Evolutionary conservation across 2,113 vertebrate genomes (phyloP).

Genomic region (Oostethus manadensis): DNA sequence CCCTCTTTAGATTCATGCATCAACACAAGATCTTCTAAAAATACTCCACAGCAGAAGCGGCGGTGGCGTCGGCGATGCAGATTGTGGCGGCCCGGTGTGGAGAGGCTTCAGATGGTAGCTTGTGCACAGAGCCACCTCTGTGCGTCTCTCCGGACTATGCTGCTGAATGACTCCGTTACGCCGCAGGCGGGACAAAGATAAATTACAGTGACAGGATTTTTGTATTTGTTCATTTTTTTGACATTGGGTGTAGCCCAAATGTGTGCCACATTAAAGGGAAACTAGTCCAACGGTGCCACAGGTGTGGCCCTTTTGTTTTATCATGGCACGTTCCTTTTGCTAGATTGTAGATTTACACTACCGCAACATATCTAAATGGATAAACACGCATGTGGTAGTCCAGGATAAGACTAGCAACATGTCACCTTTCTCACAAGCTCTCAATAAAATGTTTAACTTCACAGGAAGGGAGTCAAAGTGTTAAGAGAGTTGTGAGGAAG

Average conservation of each 20-base stretch:
- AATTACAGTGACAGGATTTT: slow-evolving; percentile 70
- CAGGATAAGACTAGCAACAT: neutral
- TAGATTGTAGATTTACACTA: slow-evolving; percentile 5
- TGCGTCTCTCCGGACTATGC: slow-evolving; percentile 66
- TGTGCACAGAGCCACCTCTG: slow-evolving; percentile 72
- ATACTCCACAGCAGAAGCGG: slow-evolving; percentile 41
- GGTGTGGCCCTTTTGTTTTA: slow-evolving; percentile 49
- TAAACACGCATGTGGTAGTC: slow-evolving; percentile 2
- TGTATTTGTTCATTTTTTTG: slow-evolving; percentile 35
- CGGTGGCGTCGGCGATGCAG: slow-evolving; percentile 30
- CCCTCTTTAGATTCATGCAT: slow-evolving; percentile 31
- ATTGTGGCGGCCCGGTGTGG: slow-evolving; percentile 53
- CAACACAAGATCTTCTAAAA: slow-evolving; percentile 63
- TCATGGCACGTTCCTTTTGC: slow-evolving; percentile 27
- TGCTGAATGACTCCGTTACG: slow-evolving; percentile 72
- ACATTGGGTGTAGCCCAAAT: slow-evolving; percentile 49
- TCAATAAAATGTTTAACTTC: slow-evolving; percentile 11
- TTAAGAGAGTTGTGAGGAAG: slow-evolving; percentile 8
- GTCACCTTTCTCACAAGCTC: slow-evolving; percentile 10
- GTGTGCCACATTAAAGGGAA: slow-evolving; percentile 52
- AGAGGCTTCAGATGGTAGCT: slow-evolving; percentile 63
- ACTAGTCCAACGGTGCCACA: slow-evolving; percentile 40
- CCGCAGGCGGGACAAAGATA: slow-evolving; percentile 74
- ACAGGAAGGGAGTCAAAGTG: slow-evolving; percentile 10
- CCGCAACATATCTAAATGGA: neutral